Evolutionary conservation across 2,113 vertebrate species (phyloP).

Genomic region (Corythornis cristatus): DNA sequence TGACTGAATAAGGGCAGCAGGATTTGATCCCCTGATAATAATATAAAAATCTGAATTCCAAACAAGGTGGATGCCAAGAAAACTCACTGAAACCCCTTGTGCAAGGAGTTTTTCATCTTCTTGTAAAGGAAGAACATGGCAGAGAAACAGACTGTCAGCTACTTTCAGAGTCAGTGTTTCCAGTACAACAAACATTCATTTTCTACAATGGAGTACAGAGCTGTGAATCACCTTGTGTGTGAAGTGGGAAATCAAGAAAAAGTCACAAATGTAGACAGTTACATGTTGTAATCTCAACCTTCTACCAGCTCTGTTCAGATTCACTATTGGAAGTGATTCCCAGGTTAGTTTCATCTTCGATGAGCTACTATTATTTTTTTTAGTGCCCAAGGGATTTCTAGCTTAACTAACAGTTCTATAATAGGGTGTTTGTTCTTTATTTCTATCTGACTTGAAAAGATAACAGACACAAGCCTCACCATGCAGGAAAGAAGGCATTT

Average conservation of each 20-base stretch:
- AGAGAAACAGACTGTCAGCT: neutral
- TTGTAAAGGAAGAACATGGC: neutral
- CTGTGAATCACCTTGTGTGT: neutral
- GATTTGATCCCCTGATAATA: neutral
- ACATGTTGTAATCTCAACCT: neutral
- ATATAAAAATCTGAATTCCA: slow-evolving; percentile 1
- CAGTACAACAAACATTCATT: neutral
- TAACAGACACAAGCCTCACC: neutral
- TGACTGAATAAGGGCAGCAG: slow-evolving; percentile 32
- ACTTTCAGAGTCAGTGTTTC: neutral
- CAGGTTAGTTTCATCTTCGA: neutral
- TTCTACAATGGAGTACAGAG: neutral
- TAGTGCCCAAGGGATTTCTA: neutral
- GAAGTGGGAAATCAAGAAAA: slow-evolving; percentile 6
- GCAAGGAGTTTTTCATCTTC: neutral
- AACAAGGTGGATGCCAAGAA: neutral
- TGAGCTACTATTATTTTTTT: neutral
- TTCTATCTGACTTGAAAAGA: neutral
- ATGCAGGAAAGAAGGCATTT: neutral
- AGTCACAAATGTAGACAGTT: neutral
- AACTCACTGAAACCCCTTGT: neutral
- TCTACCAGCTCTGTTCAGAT: neutral
- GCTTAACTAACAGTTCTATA: neutral
- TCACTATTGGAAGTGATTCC: neutral
- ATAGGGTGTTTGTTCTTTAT: neutral